A percentile compares a stretch with the other conserved stretches of the same genome.
Conservation (phyloP, 2,113 vertebrate genomes). For the Fulica atra region DNA sequence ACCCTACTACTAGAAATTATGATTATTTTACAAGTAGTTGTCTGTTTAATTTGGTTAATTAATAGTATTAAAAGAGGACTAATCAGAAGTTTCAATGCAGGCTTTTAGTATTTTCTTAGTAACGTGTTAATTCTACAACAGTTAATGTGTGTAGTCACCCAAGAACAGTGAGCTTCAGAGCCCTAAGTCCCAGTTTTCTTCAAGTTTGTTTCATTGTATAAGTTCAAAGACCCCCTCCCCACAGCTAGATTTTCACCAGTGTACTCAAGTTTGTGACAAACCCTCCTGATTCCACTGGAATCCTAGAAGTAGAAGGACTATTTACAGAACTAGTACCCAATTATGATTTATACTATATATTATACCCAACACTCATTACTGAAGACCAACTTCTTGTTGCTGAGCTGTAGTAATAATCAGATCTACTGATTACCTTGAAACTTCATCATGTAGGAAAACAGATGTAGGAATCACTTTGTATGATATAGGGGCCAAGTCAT, state of each 20-base stretch:
- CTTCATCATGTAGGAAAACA: not conserved
- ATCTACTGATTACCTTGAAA: not conserved
- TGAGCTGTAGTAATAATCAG: not conserved
- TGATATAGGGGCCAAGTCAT: not conserved
- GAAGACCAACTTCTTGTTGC: not conserved
- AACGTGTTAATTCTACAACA: not conserved
- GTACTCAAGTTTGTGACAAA: not conserved
- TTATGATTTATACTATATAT: not conserved
- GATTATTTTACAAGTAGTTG: not conserved
- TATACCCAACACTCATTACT: not conserved
- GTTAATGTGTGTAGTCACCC: not conserved
- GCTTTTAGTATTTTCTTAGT: not conserved
- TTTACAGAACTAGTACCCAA: not conserved
- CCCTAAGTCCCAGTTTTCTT: not conserved
- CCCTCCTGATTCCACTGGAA: not conserved
- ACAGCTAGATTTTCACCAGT: not conserved
- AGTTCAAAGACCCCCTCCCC: not conserved
- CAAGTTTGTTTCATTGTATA: not conserved
- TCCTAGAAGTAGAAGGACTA: not conserved
- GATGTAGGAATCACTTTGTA: not conserved
- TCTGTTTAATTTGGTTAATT: not conserved
- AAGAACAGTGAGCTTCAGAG: not conserved
- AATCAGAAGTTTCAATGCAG: not conserved
- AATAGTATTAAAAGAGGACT: not conserved
- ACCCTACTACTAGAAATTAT: not conserved